Evolutionary conservation across 2,888 invertebrate genomes (phyloP).

Genomic region (Drosophila lacicola): DNA sequence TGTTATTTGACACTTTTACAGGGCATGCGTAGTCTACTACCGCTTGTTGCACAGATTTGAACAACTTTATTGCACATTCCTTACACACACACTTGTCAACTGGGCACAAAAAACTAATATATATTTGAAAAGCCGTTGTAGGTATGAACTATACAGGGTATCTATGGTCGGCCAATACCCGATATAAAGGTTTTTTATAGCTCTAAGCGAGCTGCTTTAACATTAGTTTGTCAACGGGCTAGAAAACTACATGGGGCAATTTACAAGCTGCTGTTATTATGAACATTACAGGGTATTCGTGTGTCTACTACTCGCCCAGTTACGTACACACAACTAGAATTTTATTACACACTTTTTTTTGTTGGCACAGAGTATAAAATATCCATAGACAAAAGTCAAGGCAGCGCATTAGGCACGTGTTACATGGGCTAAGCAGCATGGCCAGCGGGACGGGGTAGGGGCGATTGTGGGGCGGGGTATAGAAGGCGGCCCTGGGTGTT

Average conservation of each 20-base stretch:
- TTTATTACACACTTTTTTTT: conserved; percentile 20
- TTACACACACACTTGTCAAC: background rate
- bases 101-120: background rate
- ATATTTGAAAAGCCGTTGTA: conserved; percentile 4
- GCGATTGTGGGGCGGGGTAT: background rate
- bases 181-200: too few species aligned
- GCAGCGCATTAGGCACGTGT: conserved; percentile 58
- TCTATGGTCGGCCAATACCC: background rate
- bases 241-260: background rate
- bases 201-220: background rate
- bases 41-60: background rate
- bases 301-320: background rate
- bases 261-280: background rate
- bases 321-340: conserved; percentile 2
- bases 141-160: background rate
- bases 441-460: background rate
- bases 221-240: background rate
- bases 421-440: background rate
- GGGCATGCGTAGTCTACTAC: background rate
- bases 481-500: background rate
- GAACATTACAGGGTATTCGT: conserved; percentile 2
- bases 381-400: conserved; percentile 47
- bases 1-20: background rate
- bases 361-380: conserved; percentile 19
- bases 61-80: background rate